These are phyloP conservation scores for Ochotona curzoniae DNA, from an alignment of 2,113 vertebrate species.

Conservation along the genomic window DNA sequence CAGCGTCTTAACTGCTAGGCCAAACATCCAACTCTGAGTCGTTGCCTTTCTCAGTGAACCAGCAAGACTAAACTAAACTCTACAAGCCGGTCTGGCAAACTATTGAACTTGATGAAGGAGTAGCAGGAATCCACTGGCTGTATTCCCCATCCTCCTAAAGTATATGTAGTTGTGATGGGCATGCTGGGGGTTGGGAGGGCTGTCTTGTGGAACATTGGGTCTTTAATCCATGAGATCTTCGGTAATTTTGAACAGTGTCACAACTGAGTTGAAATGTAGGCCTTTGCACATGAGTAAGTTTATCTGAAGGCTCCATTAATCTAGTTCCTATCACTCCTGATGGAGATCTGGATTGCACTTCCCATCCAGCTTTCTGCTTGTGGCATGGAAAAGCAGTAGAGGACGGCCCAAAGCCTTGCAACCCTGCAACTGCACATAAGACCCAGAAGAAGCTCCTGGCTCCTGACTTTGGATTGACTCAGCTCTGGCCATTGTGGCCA, in stretches of 20 bases:
- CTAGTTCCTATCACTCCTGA: too few species aligned
- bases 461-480: too few species aligned
- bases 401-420: too few species aligned
- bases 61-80: background rate
- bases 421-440: too few species aligned
- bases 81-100: background rate
- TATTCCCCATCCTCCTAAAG: background rate
- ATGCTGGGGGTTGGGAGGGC: background rate
- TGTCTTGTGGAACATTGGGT: background rate
- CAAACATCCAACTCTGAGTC: background rate
- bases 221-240: background rate
- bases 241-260: background rate
- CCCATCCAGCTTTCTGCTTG: too few species aligned
- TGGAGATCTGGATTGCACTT: too few species aligned
- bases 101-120: background rate
- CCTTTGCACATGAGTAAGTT: too few species aligned
- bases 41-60: background rate
- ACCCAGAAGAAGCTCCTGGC: too few species aligned
- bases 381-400: too few species aligned
- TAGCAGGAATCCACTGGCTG: background rate
- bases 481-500: too few species aligned
- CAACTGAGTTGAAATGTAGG: background rate
- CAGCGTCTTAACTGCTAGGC: too few species aligned
- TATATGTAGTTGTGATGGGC: background rate
- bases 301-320: too few species aligned